Evolutionary conservation across 2,797 vertebrate genomes (phyloP).

Genomic region (Chaetodon trifasciatus): DNA sequence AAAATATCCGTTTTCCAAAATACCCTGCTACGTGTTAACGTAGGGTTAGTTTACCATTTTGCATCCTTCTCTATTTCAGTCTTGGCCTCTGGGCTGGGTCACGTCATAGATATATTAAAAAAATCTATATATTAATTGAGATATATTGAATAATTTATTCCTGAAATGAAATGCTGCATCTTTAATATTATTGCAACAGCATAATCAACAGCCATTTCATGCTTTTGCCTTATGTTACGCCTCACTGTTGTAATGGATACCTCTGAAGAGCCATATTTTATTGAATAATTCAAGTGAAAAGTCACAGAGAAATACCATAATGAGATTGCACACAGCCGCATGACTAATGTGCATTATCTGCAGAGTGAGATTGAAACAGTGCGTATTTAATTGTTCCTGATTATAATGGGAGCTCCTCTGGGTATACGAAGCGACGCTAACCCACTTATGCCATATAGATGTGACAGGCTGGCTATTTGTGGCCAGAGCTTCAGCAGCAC

Average conservation of each 20-base stretch:
- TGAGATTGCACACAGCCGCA: slow-evolving; percentile 35
- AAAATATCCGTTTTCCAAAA: no score
- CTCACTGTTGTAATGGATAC: slow-evolving; percentile 6
- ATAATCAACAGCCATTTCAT: neutral
- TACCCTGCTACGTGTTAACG: no score
- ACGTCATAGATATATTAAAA: no score
- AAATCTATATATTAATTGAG: neutral
- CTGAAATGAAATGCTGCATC: neutral
- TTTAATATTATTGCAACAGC: no score
- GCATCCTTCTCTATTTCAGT: no score
- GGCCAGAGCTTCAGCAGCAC: slow-evolving; percentile 30
- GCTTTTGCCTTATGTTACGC: neutral
- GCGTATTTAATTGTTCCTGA: slow-evolving; percentile 66
- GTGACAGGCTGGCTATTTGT: slow-evolving; percentile 63
- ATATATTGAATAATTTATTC: neutral
- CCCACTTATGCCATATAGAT: slow-evolving; percentile 69
- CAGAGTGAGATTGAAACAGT: slow-evolving; percentile 44
- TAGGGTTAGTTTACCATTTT: no score
- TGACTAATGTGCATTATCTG: slow-evolving; percentile 56
- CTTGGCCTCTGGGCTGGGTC: no score
- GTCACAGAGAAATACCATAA: slow-evolving; percentile 23
- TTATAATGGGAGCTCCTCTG: slow-evolving; percentile 60
- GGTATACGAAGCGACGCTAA: slow-evolving; percentile 71
- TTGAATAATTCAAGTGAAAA: slow-evolving; percentile 43
- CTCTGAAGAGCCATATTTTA: slow-evolving; percentile 30